phyloP scores from a whole-genome alignment of 2,113 vertebrate species.

The Gambusia affinis region DNA sequence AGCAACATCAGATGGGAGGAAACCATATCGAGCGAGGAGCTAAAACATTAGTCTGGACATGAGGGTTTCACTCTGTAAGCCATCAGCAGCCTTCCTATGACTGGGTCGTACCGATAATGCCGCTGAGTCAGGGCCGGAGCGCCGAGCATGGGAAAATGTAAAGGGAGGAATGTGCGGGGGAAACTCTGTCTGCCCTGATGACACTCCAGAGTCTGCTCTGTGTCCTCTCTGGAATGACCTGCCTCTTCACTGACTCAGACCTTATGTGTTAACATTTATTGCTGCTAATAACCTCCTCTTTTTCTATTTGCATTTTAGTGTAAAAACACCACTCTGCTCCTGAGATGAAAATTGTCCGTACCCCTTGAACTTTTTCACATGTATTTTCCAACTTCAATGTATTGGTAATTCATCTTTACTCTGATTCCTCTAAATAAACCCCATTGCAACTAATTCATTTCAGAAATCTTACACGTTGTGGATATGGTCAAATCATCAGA shows the following conservation, averaged over 20 bases:
- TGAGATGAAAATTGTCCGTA: background rate
- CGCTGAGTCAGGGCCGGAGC: constrained; percentile 70
- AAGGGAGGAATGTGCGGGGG: constrained; percentile 74
- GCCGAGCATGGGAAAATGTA: constrained; percentile 77
- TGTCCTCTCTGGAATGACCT: constrained; percentile 55
- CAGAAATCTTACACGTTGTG: background rate
- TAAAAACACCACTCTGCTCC: background rate
- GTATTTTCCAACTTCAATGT: no score
- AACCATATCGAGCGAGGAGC: constrained; percentile 74
- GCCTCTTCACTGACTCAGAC: constrained; percentile 46
- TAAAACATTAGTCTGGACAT: constrained; percentile 64
- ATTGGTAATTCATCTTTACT: background rate
- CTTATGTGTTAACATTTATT: constrained; percentile 56
- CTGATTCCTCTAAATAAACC: background rate
- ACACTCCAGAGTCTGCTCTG: constrained; percentile 69
- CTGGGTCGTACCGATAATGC: constrained; percentile 61
- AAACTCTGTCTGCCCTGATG: constrained; percentile 69
- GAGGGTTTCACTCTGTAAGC: constrained; percentile 69
- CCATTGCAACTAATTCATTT: background rate
- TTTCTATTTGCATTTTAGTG: constrained; percentile 14
- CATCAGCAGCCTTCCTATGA: constrained; percentile 71
- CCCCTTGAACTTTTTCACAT: no score
- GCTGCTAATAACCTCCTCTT: constrained; percentile 15
- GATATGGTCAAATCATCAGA: background rate
- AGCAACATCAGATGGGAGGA: constrained; percentile 56